These are phyloP conservation scores for Tipula confusa DNA, from an alignment of 2,888 invertebrate genomes.

Conservation along the genomic window DNA sequence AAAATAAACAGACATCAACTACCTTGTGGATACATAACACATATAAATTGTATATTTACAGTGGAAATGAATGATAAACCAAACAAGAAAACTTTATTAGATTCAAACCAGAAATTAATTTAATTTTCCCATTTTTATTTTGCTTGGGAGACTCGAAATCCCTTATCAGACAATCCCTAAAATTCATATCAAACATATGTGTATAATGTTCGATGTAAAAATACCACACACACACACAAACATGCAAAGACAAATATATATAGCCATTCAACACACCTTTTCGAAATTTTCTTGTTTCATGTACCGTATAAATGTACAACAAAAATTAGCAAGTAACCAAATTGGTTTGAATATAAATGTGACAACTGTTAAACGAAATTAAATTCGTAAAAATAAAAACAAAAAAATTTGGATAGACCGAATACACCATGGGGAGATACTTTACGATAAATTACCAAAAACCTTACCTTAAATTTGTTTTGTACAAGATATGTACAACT, in stretches of 20 bases:
- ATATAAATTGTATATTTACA: neutral
- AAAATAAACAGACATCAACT: neutral
- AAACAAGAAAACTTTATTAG: neutral
- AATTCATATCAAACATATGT: neutral
- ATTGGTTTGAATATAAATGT: neutral
- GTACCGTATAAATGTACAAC: too few species aligned
- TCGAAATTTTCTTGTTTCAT: too few species aligned
- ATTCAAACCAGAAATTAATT: neutral
- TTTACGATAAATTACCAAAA: neutral
- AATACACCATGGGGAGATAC: neutral
- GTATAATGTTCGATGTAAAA: neutral
- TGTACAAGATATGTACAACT: too few species aligned
- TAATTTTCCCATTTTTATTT: conserved; percentile 7
- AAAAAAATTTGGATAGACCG: neutral
- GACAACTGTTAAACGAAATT: neutral
- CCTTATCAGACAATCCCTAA: conserved; percentile 9
- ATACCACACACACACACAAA: neutral
- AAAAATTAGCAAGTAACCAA: neutral
- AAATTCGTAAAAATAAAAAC: neutral
- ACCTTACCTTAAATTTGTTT: neutral
- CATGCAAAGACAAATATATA: too few species aligned
- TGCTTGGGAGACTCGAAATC: neutral
- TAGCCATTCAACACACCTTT: too few species aligned
- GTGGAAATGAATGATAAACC: neutral
- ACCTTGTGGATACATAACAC: neutral